Evolutionary conservation across 2,113 vertebrate species (phyloP).

Genomic region (Oryzias celebensis): DNA sequence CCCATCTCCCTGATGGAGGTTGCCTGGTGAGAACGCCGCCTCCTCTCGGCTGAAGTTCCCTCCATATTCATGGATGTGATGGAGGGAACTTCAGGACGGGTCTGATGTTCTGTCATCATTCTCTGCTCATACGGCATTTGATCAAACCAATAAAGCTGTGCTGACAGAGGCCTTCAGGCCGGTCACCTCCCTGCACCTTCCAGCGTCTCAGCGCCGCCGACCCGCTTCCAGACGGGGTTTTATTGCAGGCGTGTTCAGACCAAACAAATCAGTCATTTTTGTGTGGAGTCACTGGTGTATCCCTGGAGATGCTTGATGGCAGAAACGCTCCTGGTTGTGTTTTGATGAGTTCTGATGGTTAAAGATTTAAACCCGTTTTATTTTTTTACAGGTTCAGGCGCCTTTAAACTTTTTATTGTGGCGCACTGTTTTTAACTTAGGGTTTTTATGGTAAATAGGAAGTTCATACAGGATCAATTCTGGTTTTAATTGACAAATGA

Average conservation of each 20-base stretch:
- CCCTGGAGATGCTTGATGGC: neutral
- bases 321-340: conserved; percentile 8
- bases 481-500: too few relatives aligned
- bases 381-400: too few relatives aligned
- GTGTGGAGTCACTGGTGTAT: too few relatives aligned
- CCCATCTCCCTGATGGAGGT: conserved; percentile 96
- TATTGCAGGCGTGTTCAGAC: conserved; percentile 49
- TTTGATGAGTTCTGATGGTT: too few relatives aligned
- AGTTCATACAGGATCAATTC: too few relatives aligned
- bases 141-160: conserved; percentile 50
- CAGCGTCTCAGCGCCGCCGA: conserved; percentile 12
- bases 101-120: conserved; percentile 4
- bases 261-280: too few relatives aligned
- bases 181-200: conserved; percentile 18
- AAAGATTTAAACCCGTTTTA: too few relatives aligned
- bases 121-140: conserved; percentile 1
- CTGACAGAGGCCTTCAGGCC: conserved; percentile 17
- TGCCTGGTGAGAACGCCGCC: conserved; percentile 84
- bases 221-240: conserved; percentile 58
- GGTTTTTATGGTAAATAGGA: too few relatives aligned
- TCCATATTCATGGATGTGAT: neutral
- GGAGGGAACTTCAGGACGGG: neutral
- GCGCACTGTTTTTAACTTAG: too few relatives aligned
- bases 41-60: conserved; percentile 4
- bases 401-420: too few relatives aligned